These are phyloP conservation scores for Oreortyx pictus DNA, from an alignment of 2,797 vertebrate genomes.

Conservation along the genomic window DNA sequence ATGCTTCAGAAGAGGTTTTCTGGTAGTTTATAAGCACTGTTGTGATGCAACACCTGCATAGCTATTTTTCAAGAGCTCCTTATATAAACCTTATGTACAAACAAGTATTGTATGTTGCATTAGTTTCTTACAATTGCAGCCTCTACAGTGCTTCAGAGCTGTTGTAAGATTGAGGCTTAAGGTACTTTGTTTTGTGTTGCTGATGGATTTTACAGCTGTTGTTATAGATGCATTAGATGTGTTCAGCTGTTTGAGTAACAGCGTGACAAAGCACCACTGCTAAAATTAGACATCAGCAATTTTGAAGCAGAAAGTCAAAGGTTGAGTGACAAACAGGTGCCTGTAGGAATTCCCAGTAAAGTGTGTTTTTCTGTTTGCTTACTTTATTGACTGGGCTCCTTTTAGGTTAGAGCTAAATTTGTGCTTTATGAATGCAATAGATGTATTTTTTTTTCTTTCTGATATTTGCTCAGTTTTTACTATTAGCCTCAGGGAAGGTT, in stretches of 20 bases:
- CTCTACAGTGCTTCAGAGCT: not conserved
- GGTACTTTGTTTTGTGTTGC: not conserved
- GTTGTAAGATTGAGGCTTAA: not conserved
- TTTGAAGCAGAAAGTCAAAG: not conserved
- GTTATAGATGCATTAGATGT: not conserved
- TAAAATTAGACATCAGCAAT: not conserved
- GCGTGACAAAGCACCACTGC: not conserved
- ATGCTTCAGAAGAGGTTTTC: not conserved
- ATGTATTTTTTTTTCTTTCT: not conserved
- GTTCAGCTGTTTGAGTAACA: not conserved
- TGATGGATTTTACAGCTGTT: not conserved
- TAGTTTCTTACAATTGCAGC: constrained; percentile 11
- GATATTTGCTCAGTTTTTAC: not conserved
- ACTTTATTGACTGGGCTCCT: not conserved
- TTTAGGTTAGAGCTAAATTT: not conserved
- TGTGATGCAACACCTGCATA: not conserved
- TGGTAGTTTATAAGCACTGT: not conserved
- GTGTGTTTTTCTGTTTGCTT: not conserved
- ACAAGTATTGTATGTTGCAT: not conserved
- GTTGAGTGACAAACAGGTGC: not conserved
- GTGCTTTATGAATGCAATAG: not conserved
- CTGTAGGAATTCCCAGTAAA: not conserved
- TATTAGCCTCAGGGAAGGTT: not conserved
- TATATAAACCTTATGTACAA: not conserved
- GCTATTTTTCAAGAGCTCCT: not conserved